Base-by-base conservation (phyloP, 2,797 vertebrate genomes). In the Siniperca obscura region DNA sequence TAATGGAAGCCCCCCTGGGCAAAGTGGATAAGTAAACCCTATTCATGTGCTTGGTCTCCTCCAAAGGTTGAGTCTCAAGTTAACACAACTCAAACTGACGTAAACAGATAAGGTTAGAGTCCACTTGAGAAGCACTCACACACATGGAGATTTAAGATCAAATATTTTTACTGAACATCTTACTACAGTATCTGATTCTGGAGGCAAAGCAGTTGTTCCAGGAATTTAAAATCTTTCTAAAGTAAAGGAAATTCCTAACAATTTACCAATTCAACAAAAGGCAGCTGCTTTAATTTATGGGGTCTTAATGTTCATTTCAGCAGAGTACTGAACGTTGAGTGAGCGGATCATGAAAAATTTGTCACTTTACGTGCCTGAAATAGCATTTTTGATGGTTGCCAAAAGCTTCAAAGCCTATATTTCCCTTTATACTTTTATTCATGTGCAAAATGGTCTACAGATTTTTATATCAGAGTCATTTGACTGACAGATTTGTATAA, bases 21-120 rank as follows among this genome's bases (percentile, higher is more conserved):
- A 86, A 84, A 84, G 81, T 76, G 84, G 75, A 82, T 88, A 70
- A 85, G 64, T 83, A 72, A 70, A 36, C 68, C 48, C 65, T 60
- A 70, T 80, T 80, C 83, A 75, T 52, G 30, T 42, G 61, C 64
- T 82, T 68, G n/a, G 44, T 82, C 81, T 74, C 48, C 46, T 80
- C 9, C 38, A 81, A 62, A 76, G 46, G 73, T 48, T 72, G 22
- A 22, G 40, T 69, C 59, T 82, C 62, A 76, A 57, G 42, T 68
- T 70, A 77, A 71, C 42, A 76, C 48, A 76, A 52, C 57, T 72
- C 44, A 48, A 70, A 68, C 21, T 52, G 46, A 40, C 4, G 7
- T 25, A 55, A 75, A 59, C 21, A 36, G 46, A 70, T 60, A 17
- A 38, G 42, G 34, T 69, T 56, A 34, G 21, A 67, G 50, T 56